Evolutionary conservation across 1,140 invertebrate species (phyloP).

Genomic region (Drosophila neocordata): DNA sequence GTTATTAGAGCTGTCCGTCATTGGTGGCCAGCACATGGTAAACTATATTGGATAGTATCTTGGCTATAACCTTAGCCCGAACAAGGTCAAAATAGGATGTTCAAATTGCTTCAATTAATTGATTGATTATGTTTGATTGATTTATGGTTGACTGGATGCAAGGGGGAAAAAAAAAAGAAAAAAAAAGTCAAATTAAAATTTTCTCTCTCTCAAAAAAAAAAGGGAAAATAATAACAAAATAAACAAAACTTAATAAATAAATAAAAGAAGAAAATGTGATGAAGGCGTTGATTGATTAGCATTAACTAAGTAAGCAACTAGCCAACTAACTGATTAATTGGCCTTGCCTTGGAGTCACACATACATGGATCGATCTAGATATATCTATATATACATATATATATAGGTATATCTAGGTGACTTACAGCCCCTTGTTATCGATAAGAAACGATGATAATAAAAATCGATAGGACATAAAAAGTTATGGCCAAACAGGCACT

Average conservation of each 20-base stretch:
- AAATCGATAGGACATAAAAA: constrained; percentile 16
- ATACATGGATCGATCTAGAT: not conserved
- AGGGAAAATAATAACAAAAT: too few relatives aligned
- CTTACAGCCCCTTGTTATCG: constrained; percentile 13
- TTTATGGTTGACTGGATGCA: constrained; percentile 39
- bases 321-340: constrained; percentile 41
- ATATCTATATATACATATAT: not conserved
- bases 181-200: constrained; percentile 41
- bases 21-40: not conserved
- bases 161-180: too few relatives aligned
- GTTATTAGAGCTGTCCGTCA: not conserved
- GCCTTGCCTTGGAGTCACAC: not conserved
- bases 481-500: constrained; percentile 17
- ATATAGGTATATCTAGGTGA: not conserved
- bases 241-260: not conserved
- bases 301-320: not conserved
- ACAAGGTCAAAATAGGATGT: constrained; percentile 14
- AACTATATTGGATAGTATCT: not conserved
- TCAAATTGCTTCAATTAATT: constrained; percentile 53
- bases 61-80: constrained; percentile 18
- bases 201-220: not conserved
- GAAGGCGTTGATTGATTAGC: constrained; percentile 4
- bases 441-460: constrained; percentile 10
- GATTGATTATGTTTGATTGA: constrained; percentile 48
- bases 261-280: not conserved